phyloP scores from a whole-genome alignment of 2,888 invertebrate species.

The Calliopum simillimum region DNA sequence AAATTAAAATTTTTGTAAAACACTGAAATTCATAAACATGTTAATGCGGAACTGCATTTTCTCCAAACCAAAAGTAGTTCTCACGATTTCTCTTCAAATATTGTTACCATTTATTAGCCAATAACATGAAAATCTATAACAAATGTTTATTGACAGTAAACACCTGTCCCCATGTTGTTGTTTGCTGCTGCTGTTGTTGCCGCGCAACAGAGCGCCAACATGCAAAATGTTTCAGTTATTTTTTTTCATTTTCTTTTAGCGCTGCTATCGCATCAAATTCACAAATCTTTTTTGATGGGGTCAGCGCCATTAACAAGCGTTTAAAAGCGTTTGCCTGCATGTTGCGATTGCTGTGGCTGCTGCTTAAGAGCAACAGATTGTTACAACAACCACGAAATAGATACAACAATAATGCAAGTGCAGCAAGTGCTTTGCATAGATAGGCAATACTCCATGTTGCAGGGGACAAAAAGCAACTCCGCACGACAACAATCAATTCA shows the following conservation, averaged over 20 bases:
- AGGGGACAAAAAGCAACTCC: too few species aligned
- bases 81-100: conserved; percentile 54
- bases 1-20: too few species aligned
- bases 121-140: neutral
- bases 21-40: too few species aligned
- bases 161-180: conserved; percentile 16
- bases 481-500: conserved; percentile 13
- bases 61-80: conserved; percentile 47
- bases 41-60: too few species aligned
- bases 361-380: conserved; percentile 1
- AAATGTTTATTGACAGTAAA: conserved; percentile 18
- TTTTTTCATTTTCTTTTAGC: neutral
- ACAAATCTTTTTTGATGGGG: conserved; percentile 23
- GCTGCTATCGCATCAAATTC: neutral
- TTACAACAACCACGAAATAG: neutral
- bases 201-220: conserved; percentile 11
- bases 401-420: neutral
- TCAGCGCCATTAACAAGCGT: conserved; percentile 30
- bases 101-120: neutral
- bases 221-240: neutral
- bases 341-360: neutral
- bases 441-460: neutral
- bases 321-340: neutral
- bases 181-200: neutral
- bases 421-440: conserved; percentile 21